Evolutionary conservation across 2,797 vertebrate genomes (phyloP), one percentile per base, ranked within the genome.

Genomic region (Semotilus atromaculatus): DNA sequence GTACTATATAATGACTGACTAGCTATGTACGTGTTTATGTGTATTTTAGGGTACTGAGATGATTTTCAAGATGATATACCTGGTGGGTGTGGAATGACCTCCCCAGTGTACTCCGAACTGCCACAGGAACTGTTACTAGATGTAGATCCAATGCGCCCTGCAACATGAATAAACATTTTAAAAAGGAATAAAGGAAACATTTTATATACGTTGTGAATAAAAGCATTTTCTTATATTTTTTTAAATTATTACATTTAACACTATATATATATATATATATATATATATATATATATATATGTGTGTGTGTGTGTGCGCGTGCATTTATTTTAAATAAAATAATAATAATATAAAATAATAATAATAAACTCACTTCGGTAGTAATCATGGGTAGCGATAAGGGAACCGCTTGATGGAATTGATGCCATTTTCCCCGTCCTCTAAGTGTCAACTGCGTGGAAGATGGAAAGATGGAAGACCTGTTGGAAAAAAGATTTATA

Each of bases 91-190:
- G 97, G 97, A 92, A 97, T 95, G 88, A 96, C 95, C 87, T 99
- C 98, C 80, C 97, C 97, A 3, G 93, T 91, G 88, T 93, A 96
- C 88, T 99, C 97, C 0, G 96, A 92, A 89, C 98, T 98, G 89
- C 97, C 92, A 74, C 97, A 97, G 80, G 97, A 99, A 94, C 98
- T 97, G 94, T 82, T 98, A 88, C 97, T 98, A 88, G 97, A 99
- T 9, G 95, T 95, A 76, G 98, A 99, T 78, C 97, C 97, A 68
- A 99, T 94, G 75, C 97, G 97, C 89, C 97, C 98, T 99, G 86
- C 0, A 92, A 89, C 3, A 81, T 83, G 51, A 0, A 77, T 4
- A 85, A 48, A n/a, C 13, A 21, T 34, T 36, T 19, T 3, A 5
- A 29, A 58, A 29, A 62, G 7, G 11, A 5, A n/a, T n/a, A n/a